Evolutionary conservation across 1,140 invertebrate species (phyloP), one percentile per base, ranked within the genome.

Genomic region (Mya arenaria): DNA sequence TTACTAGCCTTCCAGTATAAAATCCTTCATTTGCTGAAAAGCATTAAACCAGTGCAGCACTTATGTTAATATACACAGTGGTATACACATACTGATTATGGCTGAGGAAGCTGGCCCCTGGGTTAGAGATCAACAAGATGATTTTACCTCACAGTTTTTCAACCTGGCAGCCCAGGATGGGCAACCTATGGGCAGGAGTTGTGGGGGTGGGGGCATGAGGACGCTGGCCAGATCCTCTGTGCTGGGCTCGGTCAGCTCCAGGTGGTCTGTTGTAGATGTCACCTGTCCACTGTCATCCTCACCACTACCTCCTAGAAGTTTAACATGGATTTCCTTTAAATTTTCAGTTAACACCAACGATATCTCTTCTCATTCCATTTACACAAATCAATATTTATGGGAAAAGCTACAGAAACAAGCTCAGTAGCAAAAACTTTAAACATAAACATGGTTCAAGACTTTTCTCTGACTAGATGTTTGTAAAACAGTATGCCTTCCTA

Each of bases 71-170:
- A n/a, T n/a, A n/a, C n/a, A n/a, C n/a, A n/a, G n/a, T n/a, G n/a
- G n/a, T n/a, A n/a, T n/a, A n/a, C n/a, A n/a, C n/a, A n/a, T n/a
- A n/a, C n/a, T n/a, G n/a, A n/a, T n/a, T n/a, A n/a, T n/a, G n/a
- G n/a, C n/a, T n/a, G n/a, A n/a, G n/a, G n/a, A n/a, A n/a, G n/a
- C n/a, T n/a, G n/a, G n/a, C n/a, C n/a, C n/a, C n/a, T n/a, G n/a
- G n/a, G n/a, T n/a, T n/a, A n/a, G n/a, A n/a, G n/a, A n/a, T n/a
- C n/a, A n/a, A n/a, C n/a, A n/a, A n/a, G n/a, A n/a, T 13, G 5
- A 28, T 62, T 71, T 78, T 83, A 92, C 91, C 87, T 92, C 90
- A 90, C 91, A 92, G 71, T 88, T 89, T 17, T 88, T 88, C 10
- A 92, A 84, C 48, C 88, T 82, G 17, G 86, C 68, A 5, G 91